A percentile compares a stretch with the other conserved stretches of the same genome.
Evolutionary conservation across 2,113 vertebrate species (phyloP).

Genomic region (Scopus umbretta): DNA sequence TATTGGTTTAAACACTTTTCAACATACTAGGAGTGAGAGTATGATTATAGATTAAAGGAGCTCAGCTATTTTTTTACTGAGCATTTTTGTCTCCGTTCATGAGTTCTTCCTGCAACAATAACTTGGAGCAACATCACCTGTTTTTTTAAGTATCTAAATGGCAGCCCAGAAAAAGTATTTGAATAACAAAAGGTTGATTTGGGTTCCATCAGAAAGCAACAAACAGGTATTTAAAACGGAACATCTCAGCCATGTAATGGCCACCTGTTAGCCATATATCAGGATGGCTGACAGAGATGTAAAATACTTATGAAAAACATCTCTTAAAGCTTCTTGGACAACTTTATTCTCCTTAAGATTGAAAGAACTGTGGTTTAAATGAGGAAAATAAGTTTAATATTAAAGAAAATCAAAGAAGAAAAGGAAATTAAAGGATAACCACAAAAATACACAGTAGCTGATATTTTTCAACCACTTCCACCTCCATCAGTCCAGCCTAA

Average conservation of each 20-base stretch:
- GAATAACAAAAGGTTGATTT: background rate
- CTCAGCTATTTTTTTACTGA: background rate
- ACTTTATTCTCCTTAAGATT: background rate
- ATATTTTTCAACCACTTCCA: background rate
- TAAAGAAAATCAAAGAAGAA: background rate
- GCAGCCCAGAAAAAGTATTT: background rate
- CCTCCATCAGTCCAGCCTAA: background rate
- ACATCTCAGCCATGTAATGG: background rate
- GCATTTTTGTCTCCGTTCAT: background rate
- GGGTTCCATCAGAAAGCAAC: background rate
- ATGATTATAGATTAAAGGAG: background rate
- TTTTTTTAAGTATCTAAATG: background rate
- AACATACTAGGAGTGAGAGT: background rate
- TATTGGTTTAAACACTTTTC: background rate
- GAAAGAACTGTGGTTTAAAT: background rate
- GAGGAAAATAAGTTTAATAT: background rate
- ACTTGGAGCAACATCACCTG: background rate
- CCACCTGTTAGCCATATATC: background rate
- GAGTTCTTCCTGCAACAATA: background rate
- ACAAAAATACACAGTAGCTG: background rate
- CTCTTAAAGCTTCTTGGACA: background rate
- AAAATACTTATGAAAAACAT: background rate
- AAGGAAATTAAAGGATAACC: background rate
- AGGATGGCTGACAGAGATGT: background rate
- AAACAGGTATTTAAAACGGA: background rate